Conservation (phyloP, 35 echinoderm and acorn worm species). For the Ophioderma brevispina region DNA sequence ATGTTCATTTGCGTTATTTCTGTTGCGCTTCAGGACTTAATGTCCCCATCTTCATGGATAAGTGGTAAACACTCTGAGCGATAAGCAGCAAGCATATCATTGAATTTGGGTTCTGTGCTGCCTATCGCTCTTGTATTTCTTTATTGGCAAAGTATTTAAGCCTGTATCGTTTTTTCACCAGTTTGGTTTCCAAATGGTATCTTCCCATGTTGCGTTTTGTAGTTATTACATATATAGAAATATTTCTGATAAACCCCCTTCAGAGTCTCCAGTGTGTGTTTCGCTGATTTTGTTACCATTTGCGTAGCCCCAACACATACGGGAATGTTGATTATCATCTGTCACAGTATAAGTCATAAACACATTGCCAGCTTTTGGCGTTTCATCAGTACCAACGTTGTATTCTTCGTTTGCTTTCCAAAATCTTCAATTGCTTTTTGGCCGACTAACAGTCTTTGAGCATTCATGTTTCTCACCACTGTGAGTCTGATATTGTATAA, state of each 20-base stretch:
- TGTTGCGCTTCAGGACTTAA: not conserved
- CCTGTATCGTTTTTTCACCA: not conserved
- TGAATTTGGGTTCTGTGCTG: conserved; percentile 57
- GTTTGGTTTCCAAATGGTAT: not conserved
- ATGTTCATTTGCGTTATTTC: conserved; percentile 21
- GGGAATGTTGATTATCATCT: not conserved
- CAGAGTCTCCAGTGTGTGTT: not conserved
- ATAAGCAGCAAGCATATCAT: conserved; percentile 7
- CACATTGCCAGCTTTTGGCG: not conserved
- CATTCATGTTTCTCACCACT: not conserved
- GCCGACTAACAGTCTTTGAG: not conserved
- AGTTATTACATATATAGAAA: too few relatives aligned
- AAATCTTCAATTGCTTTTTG: not conserved
- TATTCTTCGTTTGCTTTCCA: not conserved
- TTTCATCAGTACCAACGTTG: not conserved
- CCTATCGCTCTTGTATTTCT: conserved; percentile 54
- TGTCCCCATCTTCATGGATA: not conserved
- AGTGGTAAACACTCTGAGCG: conserved; percentile 39
- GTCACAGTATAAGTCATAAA: not conserved
- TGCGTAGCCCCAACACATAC: not conserved
- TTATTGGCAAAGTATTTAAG: conserved; percentile 9
- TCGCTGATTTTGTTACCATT: not conserved
- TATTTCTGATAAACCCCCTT: not conserved
- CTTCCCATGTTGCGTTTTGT: too few relatives aligned
- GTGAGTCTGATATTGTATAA: too few relatives aligned